These are phyloP conservation scores for Aepyceros melampus DNA, from an alignment of 2,113 vertebrate genomes.

Conservation along the genomic window DNA sequence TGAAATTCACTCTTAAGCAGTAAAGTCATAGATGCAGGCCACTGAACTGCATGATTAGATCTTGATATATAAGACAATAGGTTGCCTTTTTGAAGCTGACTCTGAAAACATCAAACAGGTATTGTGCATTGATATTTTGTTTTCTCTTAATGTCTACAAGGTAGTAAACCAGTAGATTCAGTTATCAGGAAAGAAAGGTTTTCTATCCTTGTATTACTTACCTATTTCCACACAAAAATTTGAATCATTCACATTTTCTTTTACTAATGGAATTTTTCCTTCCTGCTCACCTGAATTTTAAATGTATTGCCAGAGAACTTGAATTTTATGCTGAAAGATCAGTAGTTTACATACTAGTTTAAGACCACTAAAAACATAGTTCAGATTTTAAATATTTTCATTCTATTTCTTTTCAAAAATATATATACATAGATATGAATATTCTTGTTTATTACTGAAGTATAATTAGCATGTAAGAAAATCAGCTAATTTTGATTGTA, in stretches of 20 bases:
- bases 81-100: conserved; percentile 19
- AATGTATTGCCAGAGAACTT: neutral
- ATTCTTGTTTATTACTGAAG: neutral
- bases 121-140: neutral
- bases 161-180: neutral
- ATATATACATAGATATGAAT: neutral
- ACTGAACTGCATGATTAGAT: conserved; percentile 45
- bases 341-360: neutral
- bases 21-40: neutral
- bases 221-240: neutral
- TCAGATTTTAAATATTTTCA: neutral
- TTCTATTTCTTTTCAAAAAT: neutral
- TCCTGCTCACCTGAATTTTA: neutral
- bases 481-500: neutral
- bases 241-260: neutral
- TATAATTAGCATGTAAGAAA: neutral
- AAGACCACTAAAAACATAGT: neutral
- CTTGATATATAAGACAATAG: neutral
- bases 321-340: neutral
- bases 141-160: neutral
- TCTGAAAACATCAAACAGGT: neutral
- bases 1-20: neutral
- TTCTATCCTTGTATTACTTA: neutral
- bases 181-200: neutral
- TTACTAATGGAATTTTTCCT: neutral